Conservation (phyloP, 2,888 invertebrate species). For the Spilarctia lutea region DNA sequence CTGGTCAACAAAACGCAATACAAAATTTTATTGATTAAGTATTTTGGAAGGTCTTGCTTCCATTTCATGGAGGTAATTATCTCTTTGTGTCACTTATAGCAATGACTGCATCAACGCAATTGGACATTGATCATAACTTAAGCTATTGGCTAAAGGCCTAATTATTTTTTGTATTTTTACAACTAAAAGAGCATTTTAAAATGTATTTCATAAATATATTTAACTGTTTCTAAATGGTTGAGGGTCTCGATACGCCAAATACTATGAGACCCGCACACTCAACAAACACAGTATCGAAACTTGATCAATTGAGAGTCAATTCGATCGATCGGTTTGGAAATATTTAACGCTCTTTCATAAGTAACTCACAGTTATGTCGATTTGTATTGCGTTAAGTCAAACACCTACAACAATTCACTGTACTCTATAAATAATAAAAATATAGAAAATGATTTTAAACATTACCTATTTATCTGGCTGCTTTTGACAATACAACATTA, state of each 20-base stretch:
- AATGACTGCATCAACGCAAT: too few relatives aligned
- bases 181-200: not conserved
- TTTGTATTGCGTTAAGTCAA: not conserved
- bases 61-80: not conserved
- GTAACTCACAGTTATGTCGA: not conserved
- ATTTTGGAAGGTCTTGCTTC: not conserved
- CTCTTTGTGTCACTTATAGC: not conserved
- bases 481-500: not conserved
- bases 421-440: not conserved
- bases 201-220: not conserved
- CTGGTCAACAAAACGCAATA: conserved; percentile 4
- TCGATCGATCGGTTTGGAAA: not conserved
- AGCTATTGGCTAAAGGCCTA: not conserved
- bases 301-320: not conserved
- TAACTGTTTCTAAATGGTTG: not conserved
- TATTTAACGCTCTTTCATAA: not conserved
- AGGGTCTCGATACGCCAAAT: not conserved
- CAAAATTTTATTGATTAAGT: not conserved
- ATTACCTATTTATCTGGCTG: not conserved
- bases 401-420: not conserved
- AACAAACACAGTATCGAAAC: too few relatives aligned
- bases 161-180: not conserved
- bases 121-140: too few relatives aligned
- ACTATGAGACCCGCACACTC: not conserved
- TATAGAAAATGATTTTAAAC: not conserved